A percentile compares a stretch with the other conserved stretches of the same genome.
Evolutionary conservation across 2,113 vertebrate species (phyloP).

Genomic region (Nibea coibor): DNA sequence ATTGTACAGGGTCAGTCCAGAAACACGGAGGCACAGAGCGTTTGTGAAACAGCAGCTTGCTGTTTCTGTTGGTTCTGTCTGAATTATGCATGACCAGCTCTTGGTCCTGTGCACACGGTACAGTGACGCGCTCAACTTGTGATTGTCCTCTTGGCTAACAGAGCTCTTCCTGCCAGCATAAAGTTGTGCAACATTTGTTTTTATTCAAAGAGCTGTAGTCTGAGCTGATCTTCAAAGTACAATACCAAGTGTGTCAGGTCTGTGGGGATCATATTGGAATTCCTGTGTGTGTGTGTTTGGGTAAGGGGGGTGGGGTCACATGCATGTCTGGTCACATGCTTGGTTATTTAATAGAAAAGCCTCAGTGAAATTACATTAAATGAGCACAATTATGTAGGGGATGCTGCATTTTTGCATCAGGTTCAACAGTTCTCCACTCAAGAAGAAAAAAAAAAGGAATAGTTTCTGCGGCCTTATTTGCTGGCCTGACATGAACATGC

Average conservation of each 20-base stretch:
- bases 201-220: background rate
- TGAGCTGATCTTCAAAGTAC: conserved; percentile 9
- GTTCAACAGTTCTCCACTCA: background rate
- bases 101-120: background rate
- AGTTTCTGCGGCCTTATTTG: background rate
- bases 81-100: conserved; percentile 12
- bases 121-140: background rate
- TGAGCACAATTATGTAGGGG: conserved; percentile 9
- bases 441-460: background rate
- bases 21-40: background rate
- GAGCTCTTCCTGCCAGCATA: background rate
- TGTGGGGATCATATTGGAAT: conserved; percentile 8
- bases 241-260: conserved; percentile 15
- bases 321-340: conserved; percentile 62
- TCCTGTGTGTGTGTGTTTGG: background rate
- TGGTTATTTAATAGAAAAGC: conserved; percentile 53
- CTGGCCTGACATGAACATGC: background rate
- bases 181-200: background rate
- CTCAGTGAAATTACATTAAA: conserved; percentile 25
- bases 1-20: background rate
- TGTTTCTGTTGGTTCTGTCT: background rate
- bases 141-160: conserved; percentile 7
- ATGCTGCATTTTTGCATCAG: background rate
- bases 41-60: background rate
- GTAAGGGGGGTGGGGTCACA: conserved; percentile 43